Evolutionary conservation across 2,888 invertebrate species (phyloP).

Genomic region (Piscicola geometra): DNA sequence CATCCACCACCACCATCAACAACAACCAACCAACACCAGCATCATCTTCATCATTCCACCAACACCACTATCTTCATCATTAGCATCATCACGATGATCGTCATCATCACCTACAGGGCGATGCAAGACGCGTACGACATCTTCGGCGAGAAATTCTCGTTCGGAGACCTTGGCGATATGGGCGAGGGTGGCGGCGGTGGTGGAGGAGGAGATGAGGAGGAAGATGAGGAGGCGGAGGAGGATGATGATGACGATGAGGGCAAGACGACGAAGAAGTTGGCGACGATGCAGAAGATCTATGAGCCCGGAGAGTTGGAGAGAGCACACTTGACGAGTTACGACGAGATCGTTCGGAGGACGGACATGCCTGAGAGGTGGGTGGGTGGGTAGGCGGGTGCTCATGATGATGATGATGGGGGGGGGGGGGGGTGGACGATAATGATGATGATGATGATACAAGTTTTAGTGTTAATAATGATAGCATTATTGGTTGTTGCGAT

Average conservation of each 20-base stretch:
- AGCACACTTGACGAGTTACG: slow-evolving; percentile 88
- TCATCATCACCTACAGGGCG: slow-evolving; percentile 41
- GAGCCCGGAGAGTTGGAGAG: slow-evolving; percentile 95
- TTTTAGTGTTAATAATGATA: no score
- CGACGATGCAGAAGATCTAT: slow-evolving; percentile 61
- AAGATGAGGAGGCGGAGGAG: slow-evolving; percentile 45
- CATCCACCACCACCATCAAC: no score
- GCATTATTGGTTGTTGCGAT: neutral
- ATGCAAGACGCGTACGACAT: slow-evolving; percentile 96
- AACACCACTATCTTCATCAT: no score
- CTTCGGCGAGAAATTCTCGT: slow-evolving; percentile 93
- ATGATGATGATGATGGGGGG: no score
- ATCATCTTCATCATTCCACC: neutral
- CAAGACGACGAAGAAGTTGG: slow-evolving; percentile 47
- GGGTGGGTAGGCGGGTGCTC: no score
- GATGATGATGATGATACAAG: no score
- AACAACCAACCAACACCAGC: no score
- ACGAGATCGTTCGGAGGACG: slow-evolving; percentile 68
- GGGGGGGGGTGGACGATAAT: neutral
- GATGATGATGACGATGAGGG: slow-evolving; percentile 42
- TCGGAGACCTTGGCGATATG: slow-evolving; percentile 57
- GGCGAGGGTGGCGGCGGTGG: slow-evolving; percentile 48
- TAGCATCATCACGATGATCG: no score
- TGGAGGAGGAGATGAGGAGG: slow-evolving; percentile 51
- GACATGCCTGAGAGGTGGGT: slow-evolving; percentile 59